Evolutionary conservation across 2,888 invertebrate species (phyloP), one percentile per base, ranked within the genome.

Genomic region (Caenorhabditis doughertyi): DNA sequence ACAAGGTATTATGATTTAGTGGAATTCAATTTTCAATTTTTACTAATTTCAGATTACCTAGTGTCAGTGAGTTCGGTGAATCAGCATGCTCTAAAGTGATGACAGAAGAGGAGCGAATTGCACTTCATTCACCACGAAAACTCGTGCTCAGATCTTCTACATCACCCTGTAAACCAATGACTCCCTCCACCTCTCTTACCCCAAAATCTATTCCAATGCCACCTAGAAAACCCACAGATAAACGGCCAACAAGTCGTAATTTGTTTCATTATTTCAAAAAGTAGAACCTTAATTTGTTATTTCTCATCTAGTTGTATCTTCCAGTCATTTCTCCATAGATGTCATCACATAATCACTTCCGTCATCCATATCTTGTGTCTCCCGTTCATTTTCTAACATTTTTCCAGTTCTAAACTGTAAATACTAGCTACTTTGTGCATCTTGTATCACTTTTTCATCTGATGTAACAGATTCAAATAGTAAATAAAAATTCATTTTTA

Each of bases 41-140:
- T 7, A 32, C 4, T 7, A 4, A 32, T 7, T 32, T 32, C 70
- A 81, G 81, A 25, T 25, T 84, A 2, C 84, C 84, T 23, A 84
- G 84, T 51, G 79, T 81, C 47, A 51, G 58, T n/a, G 84, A 84
- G 27, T 84, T 84, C 70, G 79, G 81, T 9, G 81, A 74, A 42
- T 84, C 84, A 13, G 79, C 60, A 5, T 84, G 81, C 42, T 55
- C 81, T 11, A 84, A 84, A 55, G 73, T 84, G 29, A 35, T 82
- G 16, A 25, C 79, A 9, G 81, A 82, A 55, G 27, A 73, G 0
- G 79, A 81, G 18, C 44, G 81, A 51, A 73, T 53, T 11, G 74
- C 71, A 2, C 25, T 76, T 8, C 25, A n/a, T 1, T 84, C 84
- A 3, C 84, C 84, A 0, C 44, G 72, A 35, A 84, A 84, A 62